phyloP scores from a whole-genome alignment of 2,888 invertebrate species.

The Cordilura impudica region DNA sequence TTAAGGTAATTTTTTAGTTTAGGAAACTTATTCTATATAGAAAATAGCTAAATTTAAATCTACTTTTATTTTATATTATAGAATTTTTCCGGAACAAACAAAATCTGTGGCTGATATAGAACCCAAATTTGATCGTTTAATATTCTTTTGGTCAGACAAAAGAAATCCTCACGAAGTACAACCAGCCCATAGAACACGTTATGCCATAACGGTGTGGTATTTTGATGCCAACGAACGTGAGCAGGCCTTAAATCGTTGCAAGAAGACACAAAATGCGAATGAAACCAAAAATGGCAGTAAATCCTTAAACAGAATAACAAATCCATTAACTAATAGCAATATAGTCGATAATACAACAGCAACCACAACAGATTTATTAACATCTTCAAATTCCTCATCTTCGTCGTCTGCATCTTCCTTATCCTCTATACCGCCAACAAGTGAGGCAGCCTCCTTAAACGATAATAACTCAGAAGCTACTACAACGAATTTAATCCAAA shows the following conservation, averaged over 20 bases:
- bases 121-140: slow-evolving; percentile 93
- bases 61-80: slow-evolving; percentile 69
- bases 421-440: neutral
- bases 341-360: no score
- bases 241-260: slow-evolving; percentile 80
- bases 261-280: slow-evolving; percentile 56
- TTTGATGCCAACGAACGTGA: slow-evolving; percentile 91
- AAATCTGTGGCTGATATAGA: slow-evolving; percentile 93
- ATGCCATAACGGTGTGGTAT: slow-evolving; percentile 95
- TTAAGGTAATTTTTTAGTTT: slow-evolving; percentile 80
- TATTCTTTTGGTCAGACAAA: slow-evolving; percentile 98
- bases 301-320: neutral
- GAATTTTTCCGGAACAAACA: slow-evolving; percentile 93
- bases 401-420: slow-evolving; percentile 54
- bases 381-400: neutral
- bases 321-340: neutral
- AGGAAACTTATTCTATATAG: neutral
- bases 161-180: slow-evolving; percentile 98
- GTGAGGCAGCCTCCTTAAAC: slow-evolving; percentile 17
- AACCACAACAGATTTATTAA: neutral
- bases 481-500: slow-evolving; percentile 53
- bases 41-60: neutral
- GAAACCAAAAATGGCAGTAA: slow-evolving; percentile 44
- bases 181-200: slow-evolving; percentile 92
- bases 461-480: slow-evolving; percentile 65